Evolutionary conservation across 2,888 invertebrate species (phyloP).

Genomic region (Lasioglossum pauxillum): DNA sequence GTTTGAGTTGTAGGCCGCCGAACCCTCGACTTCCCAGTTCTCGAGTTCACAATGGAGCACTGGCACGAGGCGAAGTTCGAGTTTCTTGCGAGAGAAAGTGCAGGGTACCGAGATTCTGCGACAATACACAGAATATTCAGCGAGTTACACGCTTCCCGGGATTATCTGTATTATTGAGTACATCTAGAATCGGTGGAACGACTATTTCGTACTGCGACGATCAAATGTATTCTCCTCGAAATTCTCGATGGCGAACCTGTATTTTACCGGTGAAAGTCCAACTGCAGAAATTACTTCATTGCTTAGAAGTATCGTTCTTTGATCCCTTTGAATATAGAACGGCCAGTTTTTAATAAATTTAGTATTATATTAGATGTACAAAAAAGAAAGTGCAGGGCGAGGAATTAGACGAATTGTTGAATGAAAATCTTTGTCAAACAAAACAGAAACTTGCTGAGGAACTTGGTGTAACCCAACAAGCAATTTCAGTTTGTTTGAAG

Average conservation of each 20-base stretch:
- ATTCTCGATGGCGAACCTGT: neutral
- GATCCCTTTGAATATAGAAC: too few relatives aligned
- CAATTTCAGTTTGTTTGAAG: too few relatives aligned
- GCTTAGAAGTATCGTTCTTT: neutral
- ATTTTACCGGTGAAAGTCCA: neutral
- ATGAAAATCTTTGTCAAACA: too few relatives aligned
- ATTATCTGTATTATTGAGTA: neutral
- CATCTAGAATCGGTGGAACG: neutral
- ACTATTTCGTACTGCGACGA: neutral
- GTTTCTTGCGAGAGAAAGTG: neutral
- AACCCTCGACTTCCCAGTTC: neutral
- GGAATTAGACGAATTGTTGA: too few relatives aligned
- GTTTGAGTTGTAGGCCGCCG: constrained; percentile 13
- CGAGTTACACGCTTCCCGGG: neutral
- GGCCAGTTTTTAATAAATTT: too few relatives aligned
- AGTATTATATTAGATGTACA: neutral
- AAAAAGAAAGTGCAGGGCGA: too few relatives aligned
- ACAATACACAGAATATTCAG: neutral
- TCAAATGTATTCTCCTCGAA: neutral
- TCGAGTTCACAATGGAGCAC: neutral
- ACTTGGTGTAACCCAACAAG: too few relatives aligned
- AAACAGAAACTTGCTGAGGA: too few relatives aligned
- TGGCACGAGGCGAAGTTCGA: constrained; percentile 1
- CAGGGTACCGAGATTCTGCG: neutral
- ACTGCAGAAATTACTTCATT: neutral